Percentiles rank a stretch among this genome's conserved stretches.
phyloP scores from a whole-genome alignment of 2,888 invertebrate species.

The Homarus gammarus region DNA sequence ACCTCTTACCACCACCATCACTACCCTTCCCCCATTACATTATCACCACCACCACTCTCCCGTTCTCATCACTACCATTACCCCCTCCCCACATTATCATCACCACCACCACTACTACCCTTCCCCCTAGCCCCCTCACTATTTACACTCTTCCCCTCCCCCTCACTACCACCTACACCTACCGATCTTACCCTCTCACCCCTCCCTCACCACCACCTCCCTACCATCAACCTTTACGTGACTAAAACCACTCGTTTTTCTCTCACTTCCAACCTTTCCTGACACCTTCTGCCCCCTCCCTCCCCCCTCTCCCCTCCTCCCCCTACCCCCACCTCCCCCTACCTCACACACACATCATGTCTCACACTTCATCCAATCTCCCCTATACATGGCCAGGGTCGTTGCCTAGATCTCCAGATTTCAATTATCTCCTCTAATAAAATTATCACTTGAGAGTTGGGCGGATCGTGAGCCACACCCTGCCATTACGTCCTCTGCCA shows the following conservation, averaged over 20 bases:
- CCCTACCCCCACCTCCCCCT: conserved; percentile 11
- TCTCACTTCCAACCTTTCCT: neutral
- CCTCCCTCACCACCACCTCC: neutral
- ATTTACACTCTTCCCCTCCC: neutral
- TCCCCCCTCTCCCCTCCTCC: neutral
- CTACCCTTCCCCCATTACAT: too few species aligned
- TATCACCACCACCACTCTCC: too few species aligned
- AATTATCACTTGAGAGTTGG: conserved; percentile 27
- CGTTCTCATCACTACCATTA: too few species aligned
- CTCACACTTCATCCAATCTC: neutral
- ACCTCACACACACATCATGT: neutral
- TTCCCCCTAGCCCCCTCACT: neutral
- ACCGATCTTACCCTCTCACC: neutral
- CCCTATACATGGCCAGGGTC: conserved; percentile 21
- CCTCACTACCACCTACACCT: neutral
- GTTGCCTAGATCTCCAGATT: conserved; percentile 26
- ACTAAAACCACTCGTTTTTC: too few species aligned
- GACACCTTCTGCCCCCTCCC: neutral
- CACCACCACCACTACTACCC: neutral
- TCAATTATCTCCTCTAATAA: conserved; percentile 42
- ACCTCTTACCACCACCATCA: too few species aligned
- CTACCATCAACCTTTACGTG: too few species aligned
- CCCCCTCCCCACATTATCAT: too few species aligned
- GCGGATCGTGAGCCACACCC: conserved; percentile 15
- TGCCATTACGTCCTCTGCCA: conserved; percentile 1